Conservation (phyloP, 2,888 invertebrate species). For the Luperina nickerlii region DNA sequence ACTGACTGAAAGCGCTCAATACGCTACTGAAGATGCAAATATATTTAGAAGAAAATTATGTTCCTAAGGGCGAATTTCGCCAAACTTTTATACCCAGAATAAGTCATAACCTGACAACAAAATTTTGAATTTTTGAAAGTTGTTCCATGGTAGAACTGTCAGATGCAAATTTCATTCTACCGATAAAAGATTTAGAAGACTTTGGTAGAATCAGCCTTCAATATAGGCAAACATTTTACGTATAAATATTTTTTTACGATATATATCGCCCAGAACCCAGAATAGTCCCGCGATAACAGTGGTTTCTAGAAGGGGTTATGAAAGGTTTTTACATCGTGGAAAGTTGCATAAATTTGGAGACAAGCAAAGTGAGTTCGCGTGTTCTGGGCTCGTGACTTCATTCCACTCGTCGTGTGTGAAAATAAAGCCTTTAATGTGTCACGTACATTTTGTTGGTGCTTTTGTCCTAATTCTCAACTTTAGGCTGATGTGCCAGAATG, state of each 20-base stretch:
- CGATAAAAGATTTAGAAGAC: neutral
- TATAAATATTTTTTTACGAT: neutral
- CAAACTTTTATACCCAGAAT: too few relatives aligned
- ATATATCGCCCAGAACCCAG: conserved; percentile 23
- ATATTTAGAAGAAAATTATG: neutral
- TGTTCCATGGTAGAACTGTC: neutral
- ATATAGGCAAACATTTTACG: neutral
- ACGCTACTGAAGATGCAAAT: neutral
- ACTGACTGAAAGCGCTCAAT: neutral
- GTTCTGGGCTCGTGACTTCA: conserved; percentile 83
- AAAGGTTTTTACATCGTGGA: conserved; percentile 70
- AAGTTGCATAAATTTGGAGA: conserved; percentile 85
- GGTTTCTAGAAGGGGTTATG: conserved; percentile 64
- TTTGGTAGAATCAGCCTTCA: neutral
- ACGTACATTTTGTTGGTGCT: conserved; percentile 62
- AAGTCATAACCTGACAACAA: neutral
- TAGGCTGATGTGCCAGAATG: conserved; percentile 26
- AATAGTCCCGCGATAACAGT: conserved; percentile 39
- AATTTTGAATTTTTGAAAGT: neutral
- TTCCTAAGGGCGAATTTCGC: neutral
- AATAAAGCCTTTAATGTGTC: conserved; percentile 66
- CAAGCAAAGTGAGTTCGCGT: conserved; percentile 84
- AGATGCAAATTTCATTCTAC: neutral
- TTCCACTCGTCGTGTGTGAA: conserved; percentile 69
- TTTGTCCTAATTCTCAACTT: conserved; percentile 57